Base-by-base conservation (phyloP, 2,797 vertebrate species). In the Phalanger gymnotis region DNA sequence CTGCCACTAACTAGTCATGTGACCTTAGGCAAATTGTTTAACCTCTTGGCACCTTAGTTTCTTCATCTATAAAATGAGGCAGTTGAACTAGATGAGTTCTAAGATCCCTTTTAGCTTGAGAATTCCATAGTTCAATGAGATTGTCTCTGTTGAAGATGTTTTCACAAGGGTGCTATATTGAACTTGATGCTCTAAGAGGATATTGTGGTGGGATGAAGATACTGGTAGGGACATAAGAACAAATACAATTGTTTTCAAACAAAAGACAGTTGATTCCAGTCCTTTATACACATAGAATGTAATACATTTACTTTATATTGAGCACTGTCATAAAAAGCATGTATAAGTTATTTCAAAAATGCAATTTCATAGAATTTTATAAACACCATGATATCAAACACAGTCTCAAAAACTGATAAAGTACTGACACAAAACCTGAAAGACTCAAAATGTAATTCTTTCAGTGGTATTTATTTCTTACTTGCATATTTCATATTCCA, bases 361-460 rank as follows among this genome's bases (percentile, higher is more conserved):
- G 98, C 94, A 97, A 98, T 98, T 98, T 98, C 98, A 98, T 97
- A 98, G 97, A 98, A 98, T 98, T 95, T 98, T 99, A 98, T 98
- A 98, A 99, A 99, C 98, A 98, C 98, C 96, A 96, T 97, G 97
- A 98, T 99, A 98, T 98, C 98, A 98, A 99, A 98, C 98, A 98
- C 98, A 98, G 98, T 98, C 97, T 98, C 98, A 98, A 98, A 99
- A 98, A 98, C 97, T 96, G 96, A 98, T 98, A 98, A 98, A 98
- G 96, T 98, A 98, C 98, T 89, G 57, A 98, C 98, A 98, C 98
- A 98, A 98, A 98, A 98, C 53, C 98, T 97, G 97, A 97, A 98
- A 98, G 97, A 98, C 56, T 92, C 93, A 97, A 96, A 98, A 30
- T 61, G 94, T 97, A 97, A 97, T 95, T 96, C 98, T 98, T 98